phyloP scores from a whole-genome alignment of 2,888 invertebrate species.

The Meganola albula region DNA sequence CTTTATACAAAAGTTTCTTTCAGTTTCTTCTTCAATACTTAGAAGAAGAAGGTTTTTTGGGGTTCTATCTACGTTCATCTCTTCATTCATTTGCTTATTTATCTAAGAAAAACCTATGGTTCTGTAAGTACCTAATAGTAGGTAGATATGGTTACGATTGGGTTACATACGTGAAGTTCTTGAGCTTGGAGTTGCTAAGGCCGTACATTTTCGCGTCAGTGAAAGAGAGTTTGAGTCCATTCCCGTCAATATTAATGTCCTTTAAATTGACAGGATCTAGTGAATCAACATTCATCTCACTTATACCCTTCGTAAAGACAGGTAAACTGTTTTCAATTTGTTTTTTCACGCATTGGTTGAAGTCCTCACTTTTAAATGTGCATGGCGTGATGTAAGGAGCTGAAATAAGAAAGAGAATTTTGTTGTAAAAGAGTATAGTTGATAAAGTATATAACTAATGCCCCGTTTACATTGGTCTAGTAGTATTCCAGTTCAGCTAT shows the following conservation, averaged over 20 bases:
- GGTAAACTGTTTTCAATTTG: conserved; percentile 49
- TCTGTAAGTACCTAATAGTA: too few species aligned
- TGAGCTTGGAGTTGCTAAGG: conserved; percentile 40
- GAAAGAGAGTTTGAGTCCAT: conserved; percentile 53
- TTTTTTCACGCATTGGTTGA: conserved; percentile 44
- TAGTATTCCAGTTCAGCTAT: too few species aligned
- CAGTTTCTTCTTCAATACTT: too few species aligned
- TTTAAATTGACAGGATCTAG: conserved; percentile 56
- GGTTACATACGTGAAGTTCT: conserved; percentile 50
- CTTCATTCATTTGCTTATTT: too few species aligned
- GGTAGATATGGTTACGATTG: too few species aligned
- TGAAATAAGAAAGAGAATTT: conserved; percentile 37
- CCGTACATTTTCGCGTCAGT: conserved; percentile 52
- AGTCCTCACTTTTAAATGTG: conserved; percentile 32
- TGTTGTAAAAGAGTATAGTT: too few species aligned
- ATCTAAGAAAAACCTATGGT: too few species aligned
- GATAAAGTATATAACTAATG: too few species aligned
- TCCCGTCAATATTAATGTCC: conserved; percentile 56
- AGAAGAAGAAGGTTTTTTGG: too few species aligned
- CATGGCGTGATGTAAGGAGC: conserved; percentile 61
- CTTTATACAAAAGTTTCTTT: too few species aligned
- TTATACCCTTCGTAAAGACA: conserved; percentile 56
- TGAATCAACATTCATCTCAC: conserved; percentile 53
- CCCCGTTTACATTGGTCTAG: too few species aligned
- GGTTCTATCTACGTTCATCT: too few species aligned